Base-by-base conservation (phyloP, 30 jellyfish, hydroid and myxozoan genomes). In the Hydra vulgaris region DNA sequence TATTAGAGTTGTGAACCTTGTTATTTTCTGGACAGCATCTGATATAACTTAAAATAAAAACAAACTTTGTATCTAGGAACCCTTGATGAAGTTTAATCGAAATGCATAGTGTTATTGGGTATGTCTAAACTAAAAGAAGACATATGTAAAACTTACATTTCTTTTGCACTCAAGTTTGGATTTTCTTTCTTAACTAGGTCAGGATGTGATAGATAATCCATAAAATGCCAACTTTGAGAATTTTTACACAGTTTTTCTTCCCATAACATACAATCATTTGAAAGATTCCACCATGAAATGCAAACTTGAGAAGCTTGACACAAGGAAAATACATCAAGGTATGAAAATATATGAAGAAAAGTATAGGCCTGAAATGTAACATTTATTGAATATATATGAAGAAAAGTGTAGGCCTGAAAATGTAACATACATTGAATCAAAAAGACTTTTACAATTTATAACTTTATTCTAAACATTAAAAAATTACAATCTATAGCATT, bases 21-120 rank as follows among this genome's bases (percentile, higher is more conserved):
- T 86, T 71, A 72, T 94, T 82, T 61, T 86, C 98, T 5, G 98
- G 98, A 81, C 98, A 92, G 81, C 98, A 92, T 17, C 84, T 70
- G 25, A 87, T 76, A 66, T 92, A 92, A 40, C 98, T 92, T 23
- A 20, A 89, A 85, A 25, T 20, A 70, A 54, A 73, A 21, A 8
- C 1, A 66, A 12, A 79, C 22, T 23, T 17, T 66, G 12, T n/a
- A 75, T 75, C 19, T 75, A 22, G 27, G 17, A 26, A 18, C 18
- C 20, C 80, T 75, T 0, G 23, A n/a, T n/a, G n/a, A 0, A 18
- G 0, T 18, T 18, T n/a, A n/a, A n/a, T n/a, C n/a, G n/a, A n/a
- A n/a, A n/a, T 3, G 61, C 61, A 40, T 26, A 7, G 70, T 1
- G 4, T 8, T 3, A 74, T 3, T 74, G 8, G 4, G 17, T 26